Base-by-base conservation (phyloP, 2,797 vertebrate genomes). In the Miichthys miiuy region DNA sequence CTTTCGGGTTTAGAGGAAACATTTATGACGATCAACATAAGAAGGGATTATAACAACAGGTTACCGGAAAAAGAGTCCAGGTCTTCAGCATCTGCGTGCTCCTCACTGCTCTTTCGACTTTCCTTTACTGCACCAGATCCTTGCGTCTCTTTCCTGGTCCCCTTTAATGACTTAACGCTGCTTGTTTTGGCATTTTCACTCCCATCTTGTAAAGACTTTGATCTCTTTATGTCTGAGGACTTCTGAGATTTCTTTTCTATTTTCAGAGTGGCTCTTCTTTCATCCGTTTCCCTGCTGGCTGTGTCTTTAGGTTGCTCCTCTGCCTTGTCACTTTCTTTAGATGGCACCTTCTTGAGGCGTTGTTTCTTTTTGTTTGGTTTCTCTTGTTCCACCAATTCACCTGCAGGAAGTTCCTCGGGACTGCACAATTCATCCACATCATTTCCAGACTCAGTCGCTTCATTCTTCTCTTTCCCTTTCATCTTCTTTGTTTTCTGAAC, bases 281-380 rank as follows among this genome's bases (percentile, higher is more conserved):
- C 18, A 2, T 50, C 41, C 0, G 9, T 67, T 72, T 83, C 76
- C 13, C 12, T 55, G 12, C 10, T 30, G 7, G 25, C 23, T 41
- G 16, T 48, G 6, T 58, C 65, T 83, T 68, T 27, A 34, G 50
- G 62, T 34, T 51, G 23, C 66, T 72, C 51, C 41, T 85, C 56
- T 50, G 54, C 41, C 2, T 58, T 7, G 5, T 80, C 51, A 2
- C 27, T 69, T 42, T 73, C 62, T 67, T 88, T 67, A 23, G 71
- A 72, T 18, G 48, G 8, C 13, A 21, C 38, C 20, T 69, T 88
- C 60, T 73, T 88, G 18, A 18, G 30, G 11, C 3, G 17, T 27
- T 42, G 64, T 60, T 81, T 88, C 50, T 80, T 88, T 71, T 79
- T 83, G 14, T 72, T 76, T 55, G 62, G 27, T 77, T 88, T 78